Evolutionary conservation across 1,140 invertebrate genomes (phyloP).

Genomic region (Drosophila elegans): DNA sequence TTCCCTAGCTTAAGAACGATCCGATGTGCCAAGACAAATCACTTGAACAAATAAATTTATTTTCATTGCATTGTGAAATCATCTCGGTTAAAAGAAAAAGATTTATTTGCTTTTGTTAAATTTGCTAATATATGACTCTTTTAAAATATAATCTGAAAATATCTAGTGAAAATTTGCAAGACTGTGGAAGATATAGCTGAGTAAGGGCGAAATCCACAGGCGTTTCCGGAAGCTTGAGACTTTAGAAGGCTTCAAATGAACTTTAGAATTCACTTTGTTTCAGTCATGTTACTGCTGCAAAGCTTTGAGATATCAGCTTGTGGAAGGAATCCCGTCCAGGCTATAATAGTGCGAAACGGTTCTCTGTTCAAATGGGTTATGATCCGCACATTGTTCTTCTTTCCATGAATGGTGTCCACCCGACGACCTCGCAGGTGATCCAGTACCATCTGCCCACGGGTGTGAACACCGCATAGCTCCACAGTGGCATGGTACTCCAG

Average conservation of each 20-base stretch:
- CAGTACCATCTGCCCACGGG: constrained; percentile 61
- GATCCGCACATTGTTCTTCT: constrained; percentile 35
- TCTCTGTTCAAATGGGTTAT: constrained; percentile 36
- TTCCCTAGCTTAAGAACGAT: constrained; percentile 19
- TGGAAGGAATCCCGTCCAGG: constrained; percentile 44
- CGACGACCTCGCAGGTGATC: constrained; percentile 43
- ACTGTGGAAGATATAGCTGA: too few species aligned
- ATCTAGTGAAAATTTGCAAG: too few species aligned
- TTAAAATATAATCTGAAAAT: too few species aligned
- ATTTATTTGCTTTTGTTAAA: too few species aligned
- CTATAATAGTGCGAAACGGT: constrained; percentile 38
- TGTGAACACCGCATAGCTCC: constrained; percentile 51
- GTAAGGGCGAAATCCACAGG: too few species aligned
- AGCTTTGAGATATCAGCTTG: background rate
- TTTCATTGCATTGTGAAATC: constrained; percentile 21
- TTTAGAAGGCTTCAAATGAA: too few species aligned
- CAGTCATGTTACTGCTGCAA: background rate
- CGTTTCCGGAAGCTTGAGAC: too few species aligned
- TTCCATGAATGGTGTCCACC: constrained; percentile 36
- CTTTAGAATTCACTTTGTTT: too few species aligned
- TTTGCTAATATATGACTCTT: too few species aligned
- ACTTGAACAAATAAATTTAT: constrained; percentile 49
- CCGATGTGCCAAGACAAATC: constrained; percentile 22
- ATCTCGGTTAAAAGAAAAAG: too few species aligned
- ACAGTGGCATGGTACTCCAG: constrained; percentile 79